Evolutionary conservation across 2,797 vertebrate species (phyloP).

Genomic region (Uromys caudimaculatus): DNA sequence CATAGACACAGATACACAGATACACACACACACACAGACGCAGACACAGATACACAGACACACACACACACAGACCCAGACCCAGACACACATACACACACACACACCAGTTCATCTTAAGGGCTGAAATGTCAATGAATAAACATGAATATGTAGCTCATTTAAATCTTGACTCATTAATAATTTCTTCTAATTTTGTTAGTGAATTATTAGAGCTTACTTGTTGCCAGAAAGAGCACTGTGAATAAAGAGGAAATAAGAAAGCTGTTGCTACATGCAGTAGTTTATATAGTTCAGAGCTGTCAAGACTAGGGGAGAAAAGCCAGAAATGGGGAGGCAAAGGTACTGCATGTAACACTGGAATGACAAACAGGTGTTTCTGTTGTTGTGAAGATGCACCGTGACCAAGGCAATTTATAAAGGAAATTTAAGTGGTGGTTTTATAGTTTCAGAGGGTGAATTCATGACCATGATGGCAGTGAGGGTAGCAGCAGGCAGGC

Average conservation of each 20-base stretch:
- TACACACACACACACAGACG: too few species aligned
- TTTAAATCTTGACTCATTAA: constrained; percentile 42
- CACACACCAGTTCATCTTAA: not conserved
- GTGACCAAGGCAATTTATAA: not conserved
- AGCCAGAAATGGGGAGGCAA: not conserved
- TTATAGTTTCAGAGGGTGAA: not conserved
- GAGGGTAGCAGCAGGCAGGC: too few species aligned
- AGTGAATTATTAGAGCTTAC: not conserved
- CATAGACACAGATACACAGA: not conserved
- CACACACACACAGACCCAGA: not conserved
- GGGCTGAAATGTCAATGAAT: not conserved
- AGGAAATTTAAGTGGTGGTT: not conserved
- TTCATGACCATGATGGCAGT: not conserved
- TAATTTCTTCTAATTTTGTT: constrained; percentile 1
- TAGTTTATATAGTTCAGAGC: not conserved
- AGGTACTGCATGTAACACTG: not conserved
- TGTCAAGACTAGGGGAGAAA: not conserved
- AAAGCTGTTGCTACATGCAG: not conserved
- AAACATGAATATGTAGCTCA: not conserved
- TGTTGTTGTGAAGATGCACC: not conserved
- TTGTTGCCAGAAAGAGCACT: not conserved
- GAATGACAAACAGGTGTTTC: not conserved
- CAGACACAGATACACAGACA: not conserved
- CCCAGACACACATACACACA: not conserved
- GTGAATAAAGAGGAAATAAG: constrained; percentile 15